These are phyloP conservation scores for Sinelater perroti DNA, from an alignment of 2,888 invertebrate species.

Conservation along the genomic window DNA sequence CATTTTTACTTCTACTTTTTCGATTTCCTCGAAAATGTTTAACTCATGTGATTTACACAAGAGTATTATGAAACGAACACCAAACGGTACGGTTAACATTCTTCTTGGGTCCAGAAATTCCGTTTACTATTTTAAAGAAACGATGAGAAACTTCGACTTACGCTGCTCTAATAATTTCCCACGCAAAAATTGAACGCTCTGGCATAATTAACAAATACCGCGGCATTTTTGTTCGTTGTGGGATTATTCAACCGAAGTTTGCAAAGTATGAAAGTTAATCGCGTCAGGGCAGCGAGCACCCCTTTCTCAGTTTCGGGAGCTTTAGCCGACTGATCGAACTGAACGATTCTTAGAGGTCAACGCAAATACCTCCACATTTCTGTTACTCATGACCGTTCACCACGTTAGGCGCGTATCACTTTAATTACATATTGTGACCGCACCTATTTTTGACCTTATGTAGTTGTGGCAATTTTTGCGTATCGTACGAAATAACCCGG, in stretches of 20 bases:
- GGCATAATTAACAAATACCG: no score
- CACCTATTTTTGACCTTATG: constrained; percentile 34
- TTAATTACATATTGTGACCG: constrained; percentile 30
- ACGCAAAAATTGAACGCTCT: no score
- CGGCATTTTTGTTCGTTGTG: no score
- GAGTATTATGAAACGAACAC: no score
- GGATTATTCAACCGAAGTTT: not conserved
- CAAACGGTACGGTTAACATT: no score
- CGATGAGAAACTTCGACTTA: no score
- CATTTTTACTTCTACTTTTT: no score
- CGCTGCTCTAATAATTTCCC: no score
- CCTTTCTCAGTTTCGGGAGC: constrained; percentile 11
- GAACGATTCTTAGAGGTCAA: constrained; percentile 12
- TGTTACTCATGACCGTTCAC: constrained; percentile 2
- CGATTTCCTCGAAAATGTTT: no score
- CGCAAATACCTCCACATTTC: constrained; percentile 13
- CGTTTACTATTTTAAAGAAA: no score
- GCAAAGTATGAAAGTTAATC: constrained; percentile 8
- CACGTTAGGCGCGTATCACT: constrained; percentile 12
- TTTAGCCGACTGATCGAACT: not conserved
- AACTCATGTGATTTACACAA: no score
- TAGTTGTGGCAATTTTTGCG: constrained; percentile 21
- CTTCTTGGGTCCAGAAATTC: no score
- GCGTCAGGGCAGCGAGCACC: not conserved
- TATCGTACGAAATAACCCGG: constrained; percentile 5